Evolutionary conservation across 2,113 vertebrate species (phyloP), one percentile per base, ranked within the genome.

Genomic region (Aythya baeri): DNA sequence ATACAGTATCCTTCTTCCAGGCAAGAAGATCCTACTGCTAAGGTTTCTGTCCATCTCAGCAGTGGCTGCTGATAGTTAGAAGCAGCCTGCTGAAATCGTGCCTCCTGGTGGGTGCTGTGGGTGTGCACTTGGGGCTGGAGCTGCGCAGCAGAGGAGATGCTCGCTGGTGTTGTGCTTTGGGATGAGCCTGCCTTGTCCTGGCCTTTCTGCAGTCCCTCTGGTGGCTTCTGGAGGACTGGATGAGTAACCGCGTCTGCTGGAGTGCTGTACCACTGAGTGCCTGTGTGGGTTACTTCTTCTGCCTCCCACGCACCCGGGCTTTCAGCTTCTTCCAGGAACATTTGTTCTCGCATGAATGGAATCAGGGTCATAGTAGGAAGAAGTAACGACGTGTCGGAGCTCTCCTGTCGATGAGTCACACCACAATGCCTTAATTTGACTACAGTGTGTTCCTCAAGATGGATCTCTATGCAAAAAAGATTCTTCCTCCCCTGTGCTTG

Each of bases 271-370:
- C 23, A 38, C 5, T 66, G 71, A 68, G 80, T 89, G 34, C 13
- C 25, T 43, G 1, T 13, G 34, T 34, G 36, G 46, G 13, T 59
- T 62, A 41, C 54, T 62, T 20, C 11, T 44, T 58, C 31, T 85
- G 14, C 29, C 11, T 81, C 14, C 11, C 6, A 36, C 13, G 13
- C 21, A 55, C 58, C 13, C 15, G 49, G 22, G 46, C 50, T 68
- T 76, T 93, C 49, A 83, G 6, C 44, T 93, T 74, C 89, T 91
- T 96, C 88, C 91, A 92, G 81, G 80, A 97, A 91, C 36, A 41
- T 67, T 82, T 88, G 38, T 71, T 90, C 44, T 79, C 88, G 38
- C 73, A 43, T 96, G 86, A 96, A 82, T 70, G 66, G 31, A 95
- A 93, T 91, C 79, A 88, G 84, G 88, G 78, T 94, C 83, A 89